Percentiles rank a stretch among this genome's conserved stretches.
Evolutionary conservation across 2,888 invertebrate species (phyloP).

Genomic region (Lapara coniferarum): DNA sequence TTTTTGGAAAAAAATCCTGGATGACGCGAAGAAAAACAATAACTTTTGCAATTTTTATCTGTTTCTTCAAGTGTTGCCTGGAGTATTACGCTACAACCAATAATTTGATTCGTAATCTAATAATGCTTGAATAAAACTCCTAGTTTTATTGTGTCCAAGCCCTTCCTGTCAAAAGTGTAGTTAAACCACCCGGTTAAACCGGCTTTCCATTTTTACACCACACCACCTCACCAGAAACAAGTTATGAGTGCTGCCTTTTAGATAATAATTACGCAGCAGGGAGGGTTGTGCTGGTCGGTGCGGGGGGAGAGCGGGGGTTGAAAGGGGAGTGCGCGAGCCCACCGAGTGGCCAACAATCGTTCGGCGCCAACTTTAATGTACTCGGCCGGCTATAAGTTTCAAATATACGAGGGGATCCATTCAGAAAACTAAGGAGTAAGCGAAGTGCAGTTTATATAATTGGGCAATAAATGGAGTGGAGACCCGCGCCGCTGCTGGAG

Average conservation of each 20-base stretch:
- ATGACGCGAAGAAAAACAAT: no score
- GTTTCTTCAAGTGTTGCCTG: no score
- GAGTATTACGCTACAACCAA: no score
- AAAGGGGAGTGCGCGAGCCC: background rate
- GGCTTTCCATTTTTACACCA: no score
- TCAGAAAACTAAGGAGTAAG: slow-evolving; percentile 30
- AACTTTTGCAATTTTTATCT: no score
- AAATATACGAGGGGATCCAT: slow-evolving; percentile 38
- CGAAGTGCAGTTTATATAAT: slow-evolving; percentile 39
- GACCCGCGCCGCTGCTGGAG: slow-evolving; percentile 36
- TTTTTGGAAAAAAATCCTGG: no score
- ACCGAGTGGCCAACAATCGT: slow-evolving; percentile 48
- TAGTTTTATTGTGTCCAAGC: no score
- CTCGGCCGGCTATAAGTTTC: slow-evolving; percentile 48
- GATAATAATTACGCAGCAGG: background rate
- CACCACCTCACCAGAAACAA: background rate
- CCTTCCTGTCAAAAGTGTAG: no score
- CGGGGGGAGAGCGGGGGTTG: background rate
- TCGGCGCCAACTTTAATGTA: slow-evolving; percentile 44
- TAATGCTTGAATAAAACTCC: no score
- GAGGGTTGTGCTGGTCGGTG: no score
- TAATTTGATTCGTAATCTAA: no score
- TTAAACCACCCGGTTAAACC: no score
- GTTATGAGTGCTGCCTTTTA: background rate
- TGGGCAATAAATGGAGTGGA: slow-evolving; percentile 35